Evolutionary conservation across 2,113 vertebrate species (phyloP).

Genomic region (Myodes glareolus): DNA sequence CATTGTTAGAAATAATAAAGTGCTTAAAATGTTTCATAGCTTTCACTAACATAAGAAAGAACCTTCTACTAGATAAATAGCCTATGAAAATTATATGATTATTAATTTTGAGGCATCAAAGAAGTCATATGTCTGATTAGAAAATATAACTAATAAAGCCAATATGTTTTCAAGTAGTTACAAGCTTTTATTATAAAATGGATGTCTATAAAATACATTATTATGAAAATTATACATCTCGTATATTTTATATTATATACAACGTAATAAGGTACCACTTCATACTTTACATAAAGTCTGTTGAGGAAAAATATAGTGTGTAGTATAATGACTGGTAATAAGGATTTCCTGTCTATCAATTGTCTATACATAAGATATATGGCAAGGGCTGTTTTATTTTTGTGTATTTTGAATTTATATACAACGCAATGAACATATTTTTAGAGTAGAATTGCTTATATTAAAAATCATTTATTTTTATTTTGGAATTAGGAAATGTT

Average conservation of each 20-base stretch:
- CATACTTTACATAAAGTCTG: background rate
- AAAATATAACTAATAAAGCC: constrained; percentile 56
- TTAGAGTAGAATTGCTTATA: background rate
- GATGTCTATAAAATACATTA: background rate
- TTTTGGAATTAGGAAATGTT: background rate
- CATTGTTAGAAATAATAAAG: background rate
- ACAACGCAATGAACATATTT: background rate
- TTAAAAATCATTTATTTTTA: background rate
- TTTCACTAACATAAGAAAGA: background rate
- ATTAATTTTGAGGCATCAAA: background rate
- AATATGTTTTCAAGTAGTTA: background rate
- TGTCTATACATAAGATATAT: background rate
- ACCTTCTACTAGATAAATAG: background rate
- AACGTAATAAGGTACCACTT: background rate
- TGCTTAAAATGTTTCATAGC: background rate
- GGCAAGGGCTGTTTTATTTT: background rate
- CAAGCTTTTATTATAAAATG: background rate
- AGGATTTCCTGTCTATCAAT: background rate
- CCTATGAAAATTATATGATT: background rate
- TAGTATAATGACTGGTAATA: background rate
- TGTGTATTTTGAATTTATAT: background rate
- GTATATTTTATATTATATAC: background rate
- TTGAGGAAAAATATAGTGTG: background rate
- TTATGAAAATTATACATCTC: background rate
- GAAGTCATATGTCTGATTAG: background rate